Evolutionary conservation across 2,113 vertebrate species (phyloP).

Genomic region (Recurvirostra avosetta): DNA sequence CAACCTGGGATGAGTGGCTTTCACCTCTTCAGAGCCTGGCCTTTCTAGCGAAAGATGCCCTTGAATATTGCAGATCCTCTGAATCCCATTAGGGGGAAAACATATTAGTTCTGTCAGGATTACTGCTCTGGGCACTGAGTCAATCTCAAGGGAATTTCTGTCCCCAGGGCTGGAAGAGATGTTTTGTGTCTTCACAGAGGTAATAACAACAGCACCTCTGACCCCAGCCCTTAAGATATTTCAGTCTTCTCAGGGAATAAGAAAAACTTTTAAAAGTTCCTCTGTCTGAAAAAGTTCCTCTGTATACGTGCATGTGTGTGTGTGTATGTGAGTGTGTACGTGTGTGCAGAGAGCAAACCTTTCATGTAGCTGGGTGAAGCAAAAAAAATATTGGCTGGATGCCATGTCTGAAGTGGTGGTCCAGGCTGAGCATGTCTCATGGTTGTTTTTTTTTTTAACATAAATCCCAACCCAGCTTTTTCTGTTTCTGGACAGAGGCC

Average conservation of each 20-base stretch:
- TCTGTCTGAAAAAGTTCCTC: background rate
- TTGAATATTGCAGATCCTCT: background rate
- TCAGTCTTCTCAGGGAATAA: background rate
- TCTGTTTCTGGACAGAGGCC: slow-evolving; percentile 39
- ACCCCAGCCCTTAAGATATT: background rate
- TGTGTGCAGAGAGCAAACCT: background rate
- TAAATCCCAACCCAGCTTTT: background rate
- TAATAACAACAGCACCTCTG: background rate
- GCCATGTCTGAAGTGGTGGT: background rate
- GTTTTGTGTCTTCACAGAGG: background rate
- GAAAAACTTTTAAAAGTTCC: background rate
- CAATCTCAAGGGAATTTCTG: background rate
- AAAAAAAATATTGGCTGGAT: background rate
- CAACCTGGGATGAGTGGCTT: background rate
- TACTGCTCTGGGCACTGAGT: background rate
- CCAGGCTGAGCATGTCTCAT: background rate
- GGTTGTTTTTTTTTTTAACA: background rate
- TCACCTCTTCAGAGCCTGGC: background rate
- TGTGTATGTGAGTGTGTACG: background rate
- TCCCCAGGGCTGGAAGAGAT: background rate
- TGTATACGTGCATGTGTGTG: background rate
- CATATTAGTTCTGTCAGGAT: background rate
- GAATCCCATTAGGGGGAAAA: background rate
- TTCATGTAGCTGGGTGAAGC: background rate
- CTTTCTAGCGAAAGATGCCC: background rate